Percentiles rank a stretch among this genome's conserved stretches.
Conservation (phyloP, 1,140 invertebrate genomes). For the Camponotus floridanus region DNA sequence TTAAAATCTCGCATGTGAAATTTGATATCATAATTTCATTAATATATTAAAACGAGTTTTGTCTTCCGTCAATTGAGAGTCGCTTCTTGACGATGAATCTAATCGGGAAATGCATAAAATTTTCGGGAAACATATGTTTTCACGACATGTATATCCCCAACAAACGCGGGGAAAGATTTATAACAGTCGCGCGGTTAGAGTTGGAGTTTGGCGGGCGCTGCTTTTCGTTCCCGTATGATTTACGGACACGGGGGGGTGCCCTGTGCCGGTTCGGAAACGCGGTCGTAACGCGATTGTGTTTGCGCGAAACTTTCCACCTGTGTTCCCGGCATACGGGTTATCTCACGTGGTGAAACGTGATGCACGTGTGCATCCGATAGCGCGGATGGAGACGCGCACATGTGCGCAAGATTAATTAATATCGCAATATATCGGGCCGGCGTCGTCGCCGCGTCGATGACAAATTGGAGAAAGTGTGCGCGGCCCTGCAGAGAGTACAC, state of each 20-base stretch:
- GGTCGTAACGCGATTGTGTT: constrained; percentile 55
- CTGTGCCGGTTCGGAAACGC: constrained; percentile 4
- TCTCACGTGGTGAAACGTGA: constrained; percentile 69
- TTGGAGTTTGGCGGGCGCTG: constrained; percentile 3
- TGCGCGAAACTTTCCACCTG: constrained; percentile 64
- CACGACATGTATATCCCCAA: background rate
- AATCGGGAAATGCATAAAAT: background rate
- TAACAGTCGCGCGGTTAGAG: constrained; percentile 11
- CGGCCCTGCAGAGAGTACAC: constrained; percentile 68
- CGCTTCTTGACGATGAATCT: background rate
- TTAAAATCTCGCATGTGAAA: background rate
- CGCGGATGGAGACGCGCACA: constrained; percentile 62
- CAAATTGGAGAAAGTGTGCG: constrained; percentile 81
- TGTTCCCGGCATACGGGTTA: constrained; percentile 62
- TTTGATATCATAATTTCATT: background rate
- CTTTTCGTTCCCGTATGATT: constrained; percentile 53
- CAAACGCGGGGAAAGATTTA: background rate
- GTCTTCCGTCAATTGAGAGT: background rate
- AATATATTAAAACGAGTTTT: background rate
- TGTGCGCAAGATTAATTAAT: constrained; percentile 79
- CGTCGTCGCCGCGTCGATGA: constrained; percentile 70
- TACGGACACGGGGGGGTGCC: constrained; percentile 26
- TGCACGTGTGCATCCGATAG: constrained; percentile 50
- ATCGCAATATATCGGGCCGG: constrained; percentile 74
- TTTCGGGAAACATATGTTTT: background rate